Evolutionary conservation across 1,140 invertebrate species (phyloP), one percentile per base, ranked within the genome.

Genomic region (Drosophila lowei): DNA sequence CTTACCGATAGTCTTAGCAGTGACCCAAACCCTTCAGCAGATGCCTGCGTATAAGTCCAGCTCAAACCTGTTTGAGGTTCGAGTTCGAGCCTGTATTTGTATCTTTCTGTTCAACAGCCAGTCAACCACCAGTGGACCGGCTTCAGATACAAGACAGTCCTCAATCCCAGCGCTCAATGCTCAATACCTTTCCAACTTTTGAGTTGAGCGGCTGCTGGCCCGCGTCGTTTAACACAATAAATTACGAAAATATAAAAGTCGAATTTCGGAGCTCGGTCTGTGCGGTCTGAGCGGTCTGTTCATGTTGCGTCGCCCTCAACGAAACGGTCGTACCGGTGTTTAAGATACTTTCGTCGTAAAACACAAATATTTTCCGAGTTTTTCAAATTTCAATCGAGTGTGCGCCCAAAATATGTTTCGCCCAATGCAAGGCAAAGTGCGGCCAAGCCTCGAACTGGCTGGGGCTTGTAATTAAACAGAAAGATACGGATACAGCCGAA

Each of bases 361-460:
- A 11, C 30, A 9, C 3, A 9, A 9, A 30, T 9, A 34, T 34
- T 38, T 38, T 38, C 9, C 34, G 34, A 1, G 11, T 13, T 38
- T 38, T 11, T 38, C 11, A 3, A 38, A 38, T 13, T 38, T 11
- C 34, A 13, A 38, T 11, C 34, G 34, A 38, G 34, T 55, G 52
- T 66, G 38, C 67, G 44, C 49, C 34, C 52, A 43, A 43, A 54
- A 48, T 55, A 72, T 64, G 54, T 57, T 57, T 49, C 18, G 47
- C 25, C 49, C 57, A 63, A 63, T 63, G 71, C 34, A 16, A 46
- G 66, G 48, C 59, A 34, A 53, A 74, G 41, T 71, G 68, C 57
- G 60, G 79, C 79, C 79, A 70, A 83, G 79, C 79, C 79, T 78
- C 53, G 66, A 63, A 46, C 16, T 47, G 79, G 75, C 80, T 54